Evolutionary conservation across 2,113 vertebrate species (phyloP), one percentile per base, ranked within the genome.

Genomic region (Hemiscyllium ocellatum): DNA sequence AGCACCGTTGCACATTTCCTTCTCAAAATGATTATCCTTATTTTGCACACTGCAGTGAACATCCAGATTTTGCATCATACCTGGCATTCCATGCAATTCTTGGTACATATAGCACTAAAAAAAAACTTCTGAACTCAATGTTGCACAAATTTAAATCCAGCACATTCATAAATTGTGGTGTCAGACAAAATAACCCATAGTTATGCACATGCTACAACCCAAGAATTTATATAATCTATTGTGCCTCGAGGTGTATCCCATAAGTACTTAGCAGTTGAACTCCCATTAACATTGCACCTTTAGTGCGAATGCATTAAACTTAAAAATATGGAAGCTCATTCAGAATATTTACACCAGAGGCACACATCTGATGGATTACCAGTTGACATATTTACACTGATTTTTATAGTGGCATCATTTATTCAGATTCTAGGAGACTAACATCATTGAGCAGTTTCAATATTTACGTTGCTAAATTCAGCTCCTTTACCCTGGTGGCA

Each of bases 171-270:
- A 70, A 72, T 29, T 47, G 47, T 42, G 72, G 13, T 72, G 94
- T 69, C 94, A 72, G 94, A 72, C 37, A 95, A 72, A 70, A 70
- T 94, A 70, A 95, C 72, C 68, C 69, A 95, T 68, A 91, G 2
- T 94, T 94, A 95, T 72, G 68, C 68, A 72, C 94, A 95, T 72
- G 65, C 94, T 94, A 26, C 68, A 94, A 72, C 24, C 93, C 89
- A 91, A 70, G 20, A 95, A 95, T 72, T 72, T 72, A 72, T 50
- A 24, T 68, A 69, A 22, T 7, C 29, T 61, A 68, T 19, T 20
- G 22, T 47, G 42, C 42, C 69, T 69, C 42, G 24, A 90, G 52
- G 15, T 65, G 87, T 61, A 61, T 17, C 52, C 20, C 87, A 33
- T 90, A 65, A 72, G 15, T 65, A 61, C 1, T 50, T 5, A 70